Base-by-base conservation (phyloP, 2,888 invertebrate species). In the Papilio elwesi region DNA sequence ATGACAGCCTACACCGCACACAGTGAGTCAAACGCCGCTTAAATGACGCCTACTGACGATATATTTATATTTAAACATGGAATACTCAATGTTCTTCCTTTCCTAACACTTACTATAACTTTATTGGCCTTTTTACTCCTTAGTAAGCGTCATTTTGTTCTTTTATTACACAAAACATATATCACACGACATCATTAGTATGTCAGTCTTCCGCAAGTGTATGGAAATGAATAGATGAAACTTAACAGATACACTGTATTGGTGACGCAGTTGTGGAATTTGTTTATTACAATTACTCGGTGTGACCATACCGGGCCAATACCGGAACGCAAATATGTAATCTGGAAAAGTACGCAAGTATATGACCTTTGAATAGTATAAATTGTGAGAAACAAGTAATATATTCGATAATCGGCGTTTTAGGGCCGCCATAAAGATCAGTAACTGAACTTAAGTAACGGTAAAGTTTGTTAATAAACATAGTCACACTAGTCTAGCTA, bases 1-100 rank as follows among this genome's bases (percentile, higher is more conserved):
- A 90, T 90, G 91, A 89, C 88, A 82, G 86, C 88, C 87, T 87
- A 83, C 89, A 84, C 84, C 87, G 86, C 82, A 82, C 85, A 87
- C 86, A 87, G 92, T 93, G 92, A 93, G 92, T 93, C 90, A 84
- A 76, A 80, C 76, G 74, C 80, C 82, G 82, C 83, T 87, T 86
- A 87, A 82, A 83, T 86, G 84, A 82, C 83, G 86, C 83, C 80
- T 78, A 79, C 80, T 86, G 86, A 89, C 87, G 83, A 87, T 83
- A 53, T 59, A 13, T 13, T 62, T 38, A 64, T 53, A 70, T 53
- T 59, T 15, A 38, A 69, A 15, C 6, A 48, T 16, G 49, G 12
- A 48, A 64, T 49, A 48, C 9, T 13, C 16, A 47, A 64, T 9
- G 15, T 15, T 48, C 38, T 48, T 16, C 11, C n/a, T 48, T 48